Evolutionary conservation across 2,113 vertebrate species (phyloP).

Genomic region (Origma solitaria): DNA sequence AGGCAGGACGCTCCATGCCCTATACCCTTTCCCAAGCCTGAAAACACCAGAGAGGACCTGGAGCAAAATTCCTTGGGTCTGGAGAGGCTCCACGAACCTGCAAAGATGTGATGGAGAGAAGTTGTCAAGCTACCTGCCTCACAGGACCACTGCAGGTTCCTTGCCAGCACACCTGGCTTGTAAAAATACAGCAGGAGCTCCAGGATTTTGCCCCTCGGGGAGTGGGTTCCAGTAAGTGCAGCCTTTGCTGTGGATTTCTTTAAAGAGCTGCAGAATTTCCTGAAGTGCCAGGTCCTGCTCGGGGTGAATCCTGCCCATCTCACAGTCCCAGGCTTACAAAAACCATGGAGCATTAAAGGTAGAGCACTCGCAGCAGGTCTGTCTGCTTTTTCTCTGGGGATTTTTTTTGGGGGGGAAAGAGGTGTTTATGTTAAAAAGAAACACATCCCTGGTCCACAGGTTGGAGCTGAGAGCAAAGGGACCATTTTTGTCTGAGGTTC

Average conservation of each 20-base stretch:
- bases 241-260: background rate
- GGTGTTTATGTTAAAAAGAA: constrained; percentile 1
- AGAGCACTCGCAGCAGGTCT: background rate
- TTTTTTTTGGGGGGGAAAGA: background rate
- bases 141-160: background rate
- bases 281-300: background rate
- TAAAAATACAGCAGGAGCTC: constrained; percentile 27
- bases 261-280: background rate
- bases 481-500: constrained; percentile 42
- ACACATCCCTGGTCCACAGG: background rate
- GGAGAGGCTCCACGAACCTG: background rate
- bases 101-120: constrained; percentile 33
- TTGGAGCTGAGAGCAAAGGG: constrained; percentile 38
- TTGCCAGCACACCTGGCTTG: constrained; percentile 46
- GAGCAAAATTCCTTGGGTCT: background rate
- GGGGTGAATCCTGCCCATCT: background rate
- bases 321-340: background rate
- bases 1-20: background rate
- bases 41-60: background rate
- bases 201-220: background rate
- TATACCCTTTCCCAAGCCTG: background rate
- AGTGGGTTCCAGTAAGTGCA: constrained; percentile 30
- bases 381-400: background rate
- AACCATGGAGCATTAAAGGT: fast-evolving
- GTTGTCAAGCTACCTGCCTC: constrained; percentile 7